A percentile compares a stretch with the other conserved stretches of the same genome.
Conservation (phyloP, 2,888 invertebrate genomes). For the Agonum fuliginosum region DNA sequence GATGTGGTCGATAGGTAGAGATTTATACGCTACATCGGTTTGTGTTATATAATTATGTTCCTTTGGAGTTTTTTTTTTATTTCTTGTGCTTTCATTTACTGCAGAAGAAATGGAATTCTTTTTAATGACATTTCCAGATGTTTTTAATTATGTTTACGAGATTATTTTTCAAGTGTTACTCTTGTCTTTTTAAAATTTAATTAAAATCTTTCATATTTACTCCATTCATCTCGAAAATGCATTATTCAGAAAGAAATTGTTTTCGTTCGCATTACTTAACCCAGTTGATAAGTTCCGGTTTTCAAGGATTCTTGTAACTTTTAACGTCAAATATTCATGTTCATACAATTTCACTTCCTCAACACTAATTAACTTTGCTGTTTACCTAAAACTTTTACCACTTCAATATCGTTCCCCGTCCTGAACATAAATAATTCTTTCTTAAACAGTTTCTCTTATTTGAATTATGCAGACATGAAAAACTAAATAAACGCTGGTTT, state of each 20-base stretch:
- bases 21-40: constrained; percentile 58
- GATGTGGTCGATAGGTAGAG: constrained; percentile 55
- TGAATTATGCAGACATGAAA: background rate
- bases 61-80: constrained; percentile 37
- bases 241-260: constrained; percentile 44
- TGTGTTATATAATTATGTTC: constrained; percentile 59
- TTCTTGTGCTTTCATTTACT: constrained; percentile 32
- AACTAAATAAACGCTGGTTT: background rate
- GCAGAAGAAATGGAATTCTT: constrained; percentile 49
- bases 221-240: background rate
- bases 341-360: constrained; percentile 23
- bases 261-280: constrained; percentile 23
- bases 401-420: constrained; percentile 9
- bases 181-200: constrained; percentile 56
- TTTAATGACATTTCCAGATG: constrained; percentile 52
- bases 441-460: background rate
- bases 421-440: constrained; percentile 15
- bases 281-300: constrained; percentile 38
- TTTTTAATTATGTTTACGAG: constrained; percentile 57
- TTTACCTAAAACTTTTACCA: constrained; percentile 38
- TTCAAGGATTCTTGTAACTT: constrained; percentile 34
- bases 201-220: constrained; percentile 47
- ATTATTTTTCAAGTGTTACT: constrained; percentile 52
- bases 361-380: constrained; percentile 30
- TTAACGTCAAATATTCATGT: constrained; percentile 30